phyloP scores from a whole-genome alignment of 2,888 invertebrate genomes.

The Meiosimyza decipiens region DNA sequence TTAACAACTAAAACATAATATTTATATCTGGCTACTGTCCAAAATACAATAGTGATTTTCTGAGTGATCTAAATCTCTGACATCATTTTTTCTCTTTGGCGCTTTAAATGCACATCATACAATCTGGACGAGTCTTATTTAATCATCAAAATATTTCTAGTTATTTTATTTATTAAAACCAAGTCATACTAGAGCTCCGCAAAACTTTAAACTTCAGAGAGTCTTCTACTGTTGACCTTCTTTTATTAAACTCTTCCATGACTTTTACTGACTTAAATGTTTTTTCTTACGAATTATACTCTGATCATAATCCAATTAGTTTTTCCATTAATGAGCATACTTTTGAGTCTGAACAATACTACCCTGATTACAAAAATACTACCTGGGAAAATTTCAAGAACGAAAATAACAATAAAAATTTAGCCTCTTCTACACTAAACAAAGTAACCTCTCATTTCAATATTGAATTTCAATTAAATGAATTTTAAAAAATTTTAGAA shows the following conservation, averaged over 20 bases:
- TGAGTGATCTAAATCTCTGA: not conserved
- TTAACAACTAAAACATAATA: not conserved
- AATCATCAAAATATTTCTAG: constrained; percentile 11
- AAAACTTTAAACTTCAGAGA: not conserved
- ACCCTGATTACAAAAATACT: constrained; percentile 1
- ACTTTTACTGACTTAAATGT: too few relatives aligned
- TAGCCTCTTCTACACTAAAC: too few relatives aligned
- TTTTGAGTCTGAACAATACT: not conserved
- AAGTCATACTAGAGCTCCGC: too few relatives aligned
- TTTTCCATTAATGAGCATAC: not conserved
- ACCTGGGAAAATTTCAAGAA: not conserved
- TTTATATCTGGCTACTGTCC: not conserved
- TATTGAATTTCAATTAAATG: constrained; percentile 2
- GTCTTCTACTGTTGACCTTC: not conserved
- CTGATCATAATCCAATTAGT: too few relatives aligned
- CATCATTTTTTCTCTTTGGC: constrained; percentile 5
- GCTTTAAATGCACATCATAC: constrained; percentile 14
- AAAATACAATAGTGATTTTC: not conserved
- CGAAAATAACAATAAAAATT: too few relatives aligned
- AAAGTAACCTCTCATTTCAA: too few relatives aligned
- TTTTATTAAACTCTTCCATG: too few relatives aligned
- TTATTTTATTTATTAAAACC: constrained; percentile 15
- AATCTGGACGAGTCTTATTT: not conserved
- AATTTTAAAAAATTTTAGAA: not conserved
- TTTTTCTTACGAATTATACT: too few relatives aligned